Percentiles rank a stretch among this genome's conserved stretches.
Evolutionary conservation across 2,888 invertebrate genomes (phyloP).

Genomic region (Odontothrips loti): DNA sequence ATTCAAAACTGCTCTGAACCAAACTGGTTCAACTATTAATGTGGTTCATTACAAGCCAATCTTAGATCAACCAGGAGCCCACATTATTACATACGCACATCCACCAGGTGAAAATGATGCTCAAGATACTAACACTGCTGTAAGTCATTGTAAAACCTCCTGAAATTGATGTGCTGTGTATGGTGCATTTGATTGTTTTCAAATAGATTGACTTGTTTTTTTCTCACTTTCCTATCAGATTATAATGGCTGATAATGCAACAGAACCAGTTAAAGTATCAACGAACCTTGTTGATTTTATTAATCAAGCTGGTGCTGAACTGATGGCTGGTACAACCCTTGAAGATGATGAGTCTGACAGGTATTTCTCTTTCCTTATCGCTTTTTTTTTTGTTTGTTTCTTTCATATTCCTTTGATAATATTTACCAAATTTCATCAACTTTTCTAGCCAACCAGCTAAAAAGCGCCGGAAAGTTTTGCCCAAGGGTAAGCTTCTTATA

Average conservation of each 20-base stretch:
- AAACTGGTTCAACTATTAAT: neutral
- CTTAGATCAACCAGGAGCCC: no score
- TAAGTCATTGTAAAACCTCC: no score
- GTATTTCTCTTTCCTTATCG: neutral
- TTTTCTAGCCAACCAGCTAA: neutral
- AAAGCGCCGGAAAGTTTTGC: neutral
- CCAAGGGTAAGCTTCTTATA: neutral
- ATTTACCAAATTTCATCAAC: neutral
- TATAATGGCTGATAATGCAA: neutral
- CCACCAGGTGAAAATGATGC: no score
- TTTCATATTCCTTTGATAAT: neutral
- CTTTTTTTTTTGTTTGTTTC: neutral
- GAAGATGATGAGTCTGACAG: neutral
- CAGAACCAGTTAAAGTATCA: neutral
- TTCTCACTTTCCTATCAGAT: neutral
- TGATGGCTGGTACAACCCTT: neutral
- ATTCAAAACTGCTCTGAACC: neutral
- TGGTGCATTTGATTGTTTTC: no score
- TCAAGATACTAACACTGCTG: no score
- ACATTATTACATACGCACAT: no score
- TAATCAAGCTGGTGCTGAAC: neutral
- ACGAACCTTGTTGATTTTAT: constrained; percentile 4
- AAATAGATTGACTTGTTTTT: no score
- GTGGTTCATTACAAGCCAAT: no score
- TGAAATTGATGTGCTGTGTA: no score